Conservation (phyloP, 2,113 vertebrate species). For the Coracopsis vasa region DNA sequence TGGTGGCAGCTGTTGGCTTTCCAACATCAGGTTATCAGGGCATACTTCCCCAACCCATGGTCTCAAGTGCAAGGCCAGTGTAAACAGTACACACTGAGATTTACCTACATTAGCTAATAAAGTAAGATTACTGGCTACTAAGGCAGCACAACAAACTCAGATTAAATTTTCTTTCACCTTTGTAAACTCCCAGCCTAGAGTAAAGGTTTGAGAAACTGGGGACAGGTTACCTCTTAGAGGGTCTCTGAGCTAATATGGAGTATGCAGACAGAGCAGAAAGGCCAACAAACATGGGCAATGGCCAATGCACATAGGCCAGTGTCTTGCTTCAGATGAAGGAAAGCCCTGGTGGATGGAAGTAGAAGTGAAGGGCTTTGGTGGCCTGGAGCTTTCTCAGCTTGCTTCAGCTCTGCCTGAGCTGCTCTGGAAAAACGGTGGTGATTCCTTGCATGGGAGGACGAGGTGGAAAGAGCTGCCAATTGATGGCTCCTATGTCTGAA, state of each 20-base stretch:
- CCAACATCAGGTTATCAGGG: not conserved
- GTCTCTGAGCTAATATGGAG: not conserved
- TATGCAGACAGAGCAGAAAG: not conserved
- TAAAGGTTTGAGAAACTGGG: not conserved
- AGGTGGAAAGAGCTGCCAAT: not conserved
- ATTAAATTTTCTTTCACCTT: not conserved
- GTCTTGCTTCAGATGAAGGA: not conserved
- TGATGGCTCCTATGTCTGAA: not conserved
- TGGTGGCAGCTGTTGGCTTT: not conserved
- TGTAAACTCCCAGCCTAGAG: not conserved
- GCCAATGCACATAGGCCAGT: not conserved
- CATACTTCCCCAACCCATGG: not conserved
- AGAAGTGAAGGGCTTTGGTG: not conserved
- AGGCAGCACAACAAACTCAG: not conserved
- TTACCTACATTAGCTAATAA: not conserved
- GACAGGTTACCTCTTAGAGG: not conserved
- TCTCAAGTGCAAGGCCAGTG: not conserved
- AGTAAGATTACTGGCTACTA: not conserved
- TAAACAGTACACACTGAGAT: not conserved
- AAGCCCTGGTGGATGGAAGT: not conserved
- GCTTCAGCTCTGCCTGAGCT: not conserved
- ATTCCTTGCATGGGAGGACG: not conserved
- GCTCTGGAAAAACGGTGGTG: not conserved
- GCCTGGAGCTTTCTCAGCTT: not conserved
- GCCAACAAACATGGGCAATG: not conserved